These are phyloP conservation scores for Mormoops blainvillei DNA, from an alignment of 2,113 vertebrate species.

Conservation along the genomic window DNA sequence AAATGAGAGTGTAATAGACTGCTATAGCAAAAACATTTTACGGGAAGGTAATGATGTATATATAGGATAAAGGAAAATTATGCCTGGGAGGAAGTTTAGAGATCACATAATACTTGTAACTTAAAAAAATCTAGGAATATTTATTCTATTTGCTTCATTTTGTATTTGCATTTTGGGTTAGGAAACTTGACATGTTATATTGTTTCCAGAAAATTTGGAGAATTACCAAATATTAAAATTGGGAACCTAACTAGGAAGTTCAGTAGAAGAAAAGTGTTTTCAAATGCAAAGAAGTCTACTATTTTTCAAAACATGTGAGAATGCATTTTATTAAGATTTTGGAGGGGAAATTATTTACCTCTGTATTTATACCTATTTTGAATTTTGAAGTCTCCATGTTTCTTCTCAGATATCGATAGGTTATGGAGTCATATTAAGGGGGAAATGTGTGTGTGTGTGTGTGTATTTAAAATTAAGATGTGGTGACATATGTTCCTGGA, in stretches of 20 bases:
- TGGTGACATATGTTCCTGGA: background rate
- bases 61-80: background rate
- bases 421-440: background rate
- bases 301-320: background rate
- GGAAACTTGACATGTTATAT: background rate
- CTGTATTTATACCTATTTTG: background rate
- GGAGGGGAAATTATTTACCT: background rate
- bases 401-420: background rate
- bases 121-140: background rate
- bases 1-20: background rate
- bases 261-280: background rate
- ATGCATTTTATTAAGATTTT: slow-evolving; percentile 32
- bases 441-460: background rate
- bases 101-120: background rate
- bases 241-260: background rate
- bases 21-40: background rate
- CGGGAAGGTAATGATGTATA: background rate
- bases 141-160: background rate
- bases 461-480: background rate
- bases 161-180: background rate
- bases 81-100: background rate
- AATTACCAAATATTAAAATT: slow-evolving; percentile 5
- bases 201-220: background rate
- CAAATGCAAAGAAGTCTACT: background rate
- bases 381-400: background rate